Evolutionary conservation across 2,888 invertebrate species (phyloP), one percentile per base, ranked within the genome.

Genomic region (Chrysolina haemoptera): DNA sequence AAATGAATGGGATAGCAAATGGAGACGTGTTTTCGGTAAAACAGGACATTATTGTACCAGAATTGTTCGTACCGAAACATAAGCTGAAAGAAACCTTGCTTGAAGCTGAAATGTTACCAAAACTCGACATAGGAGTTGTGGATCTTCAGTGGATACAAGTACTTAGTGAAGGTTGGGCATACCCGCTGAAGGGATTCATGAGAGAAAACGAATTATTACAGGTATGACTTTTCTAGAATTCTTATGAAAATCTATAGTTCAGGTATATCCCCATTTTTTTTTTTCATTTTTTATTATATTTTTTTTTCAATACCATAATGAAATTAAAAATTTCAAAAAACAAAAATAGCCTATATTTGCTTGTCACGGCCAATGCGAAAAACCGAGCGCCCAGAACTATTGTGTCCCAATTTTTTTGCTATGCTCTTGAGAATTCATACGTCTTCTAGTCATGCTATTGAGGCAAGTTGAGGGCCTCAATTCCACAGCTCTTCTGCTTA

Each of bases 121-220:
- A 91, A 53, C 88, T 98, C n/a, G 91, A 95, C 12, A 93, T 98
- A 78, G 91, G 89, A 22, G 90, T 91, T 68, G 89, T 98, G 22
- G 98, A 98, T 87, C 88, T 97, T 65, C 98, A 99, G 87, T 99
- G 99, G 99, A 90, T 98, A 62, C 84, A 93, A 89, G 94, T 99
- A 0, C 72, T 83, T 10, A 93, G 97, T 0, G 99, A 99, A 89
- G 99, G 99, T 0, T 99, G 99, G 99, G 98, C 98, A 0, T 93
- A 95, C 70, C 99, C 99, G 0, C 89, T 99, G 20, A 93, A 91
- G 67, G 83, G 83, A 1, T 83, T 83, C 68, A 83, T 83, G 83
- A 79, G 79, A 80, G 98, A 99, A 89, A 90, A 93, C 72, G 96
- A 99, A 87, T 98, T 94, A 88, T 90, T 99, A 50, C 84, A 84